Conservation (phyloP, 2,113 vertebrate genomes). For the Orycteropus afer region DNA sequence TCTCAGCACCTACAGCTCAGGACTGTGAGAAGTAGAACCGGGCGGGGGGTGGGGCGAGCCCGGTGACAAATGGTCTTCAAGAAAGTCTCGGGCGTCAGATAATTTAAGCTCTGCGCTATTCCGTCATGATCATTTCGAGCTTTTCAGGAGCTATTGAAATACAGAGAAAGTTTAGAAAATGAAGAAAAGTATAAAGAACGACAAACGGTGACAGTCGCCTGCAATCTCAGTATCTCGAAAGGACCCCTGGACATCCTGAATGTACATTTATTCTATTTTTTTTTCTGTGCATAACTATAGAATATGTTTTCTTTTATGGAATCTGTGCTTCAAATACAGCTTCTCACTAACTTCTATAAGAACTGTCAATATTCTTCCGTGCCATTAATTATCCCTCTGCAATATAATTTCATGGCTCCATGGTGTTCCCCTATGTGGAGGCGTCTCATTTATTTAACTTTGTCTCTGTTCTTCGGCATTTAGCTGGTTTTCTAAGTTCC, state of each 20-base stretch:
- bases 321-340: background rate
- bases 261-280: background rate
- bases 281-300: background rate
- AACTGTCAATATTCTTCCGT: background rate
- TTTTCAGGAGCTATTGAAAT: background rate
- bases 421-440: background rate
- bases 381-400: slow-evolving; percentile 38
- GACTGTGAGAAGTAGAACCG: slow-evolving; percentile 41
- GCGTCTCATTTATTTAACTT: background rate
- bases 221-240: background rate
- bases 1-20: slow-evolving; percentile 55
- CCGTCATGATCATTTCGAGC: slow-evolving; percentile 66
- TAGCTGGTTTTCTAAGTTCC: background rate
- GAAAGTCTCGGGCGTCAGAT: slow-evolving; percentile 54
- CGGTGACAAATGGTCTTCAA: slow-evolving; percentile 63
- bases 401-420: slow-evolving; percentile 32
- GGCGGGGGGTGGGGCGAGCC: background rate
- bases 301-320: background rate
- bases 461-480: background rate
- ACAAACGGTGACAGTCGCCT: background rate
- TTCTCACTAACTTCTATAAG: background rate
- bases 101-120: slow-evolving; percentile 37
- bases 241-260: background rate
- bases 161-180: background rate
- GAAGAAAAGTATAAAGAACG: background rate